These are phyloP conservation scores for Ctenodactylus gundi DNA, from an alignment of 2,113 vertebrate species.

Conservation along the genomic window DNA sequence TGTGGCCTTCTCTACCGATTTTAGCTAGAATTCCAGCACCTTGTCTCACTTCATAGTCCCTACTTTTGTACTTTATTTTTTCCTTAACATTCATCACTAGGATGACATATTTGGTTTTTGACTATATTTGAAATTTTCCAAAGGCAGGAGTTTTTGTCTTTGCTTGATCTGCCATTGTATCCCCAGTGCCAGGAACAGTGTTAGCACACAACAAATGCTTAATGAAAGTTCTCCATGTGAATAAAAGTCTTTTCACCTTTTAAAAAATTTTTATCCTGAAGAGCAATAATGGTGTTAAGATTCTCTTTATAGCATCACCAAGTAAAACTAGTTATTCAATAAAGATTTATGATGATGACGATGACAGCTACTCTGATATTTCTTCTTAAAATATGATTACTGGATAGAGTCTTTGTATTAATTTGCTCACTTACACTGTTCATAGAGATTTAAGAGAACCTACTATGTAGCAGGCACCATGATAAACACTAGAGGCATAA, in stretches of 20 bases:
- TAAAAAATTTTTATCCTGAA: background rate
- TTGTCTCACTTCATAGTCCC: background rate
- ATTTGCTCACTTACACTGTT: background rate
- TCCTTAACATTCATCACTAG: background rate
- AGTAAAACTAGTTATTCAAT: constrained; percentile 14
- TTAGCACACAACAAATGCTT: background rate
- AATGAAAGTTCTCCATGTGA: background rate
- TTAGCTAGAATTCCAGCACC: background rate
- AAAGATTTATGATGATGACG: background rate
- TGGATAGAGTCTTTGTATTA: background rate
- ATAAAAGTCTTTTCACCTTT: background rate
- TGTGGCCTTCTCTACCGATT: background rate
- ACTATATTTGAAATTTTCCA: background rate
- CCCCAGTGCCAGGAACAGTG: background rate
- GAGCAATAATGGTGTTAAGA: background rate
- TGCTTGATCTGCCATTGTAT: background rate
- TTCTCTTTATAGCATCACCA: background rate
- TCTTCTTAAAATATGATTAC: background rate
- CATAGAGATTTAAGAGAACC: background rate
- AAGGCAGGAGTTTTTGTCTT: background rate
- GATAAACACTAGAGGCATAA: background rate
- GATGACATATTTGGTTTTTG: background rate
- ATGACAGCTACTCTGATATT: background rate
- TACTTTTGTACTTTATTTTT: constrained; percentile 6
- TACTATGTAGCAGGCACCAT: background rate